A percentile compares a stretch with the other conserved stretches of the same genome.
phyloP scores from a whole-genome alignment of 2,797 vertebrate species.

The Vultur gryphus region DNA sequence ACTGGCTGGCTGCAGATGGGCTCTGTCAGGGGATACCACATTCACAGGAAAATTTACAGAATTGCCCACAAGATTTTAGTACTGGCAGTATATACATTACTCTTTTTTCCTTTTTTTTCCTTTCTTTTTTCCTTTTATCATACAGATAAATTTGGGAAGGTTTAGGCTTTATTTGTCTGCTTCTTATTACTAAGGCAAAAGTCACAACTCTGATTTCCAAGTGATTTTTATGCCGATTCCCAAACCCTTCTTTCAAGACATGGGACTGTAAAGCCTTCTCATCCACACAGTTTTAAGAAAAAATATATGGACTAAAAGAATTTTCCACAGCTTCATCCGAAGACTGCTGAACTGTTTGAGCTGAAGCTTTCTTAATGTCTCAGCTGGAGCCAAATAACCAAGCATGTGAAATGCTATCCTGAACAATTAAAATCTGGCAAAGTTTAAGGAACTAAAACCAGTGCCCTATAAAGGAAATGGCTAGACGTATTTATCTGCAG shows the following conservation, averaged over 20 bases:
- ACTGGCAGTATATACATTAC: neutral
- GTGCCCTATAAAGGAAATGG: neutral
- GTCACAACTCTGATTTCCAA: neutral
- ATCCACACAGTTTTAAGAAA: neutral
- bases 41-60: neutral
- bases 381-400: neutral
- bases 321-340: neutral
- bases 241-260: neutral
- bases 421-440: neutral
- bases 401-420: neutral
- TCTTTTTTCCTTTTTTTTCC: too few species aligned
- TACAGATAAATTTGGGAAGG: neutral
- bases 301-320: neutral
- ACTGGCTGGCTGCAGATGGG: neutral
- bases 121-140: neutral
- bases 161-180: neutral
- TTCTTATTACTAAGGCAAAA: neutral
- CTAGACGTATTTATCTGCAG: neutral
- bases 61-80: neutral
- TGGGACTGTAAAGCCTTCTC: neutral
- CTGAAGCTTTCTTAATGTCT: neutral
- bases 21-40: neutral
- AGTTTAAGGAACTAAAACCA: neutral
- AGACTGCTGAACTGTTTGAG: neutral
- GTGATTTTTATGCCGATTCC: neutral